phyloP scores from a whole-genome alignment of 2,797 vertebrate genomes.

The Sebastolobus altivelis region DNA sequence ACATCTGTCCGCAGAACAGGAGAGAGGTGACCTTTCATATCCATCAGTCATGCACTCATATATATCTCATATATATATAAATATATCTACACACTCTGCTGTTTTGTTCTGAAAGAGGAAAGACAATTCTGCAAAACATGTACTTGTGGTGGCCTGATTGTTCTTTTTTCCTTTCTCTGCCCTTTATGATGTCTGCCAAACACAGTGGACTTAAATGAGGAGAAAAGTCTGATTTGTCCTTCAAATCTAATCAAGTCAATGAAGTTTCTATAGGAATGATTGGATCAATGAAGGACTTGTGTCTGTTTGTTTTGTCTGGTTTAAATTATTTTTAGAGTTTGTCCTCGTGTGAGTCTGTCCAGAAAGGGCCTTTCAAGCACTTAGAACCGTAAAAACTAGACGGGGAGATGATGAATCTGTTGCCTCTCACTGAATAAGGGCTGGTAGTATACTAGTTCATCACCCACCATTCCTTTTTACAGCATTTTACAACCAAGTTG shows the following conservation, averaged over 20 bases:
- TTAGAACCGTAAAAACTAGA: conserved; percentile 53
- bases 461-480: conserved; percentile 52
- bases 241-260: conserved; percentile 53
- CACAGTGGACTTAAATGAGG: conserved; percentile 71
- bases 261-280: conserved; percentile 50
- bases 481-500: conserved; percentile 48
- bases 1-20: conserved; percentile 66
- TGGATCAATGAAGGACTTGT: conserved; percentile 55
- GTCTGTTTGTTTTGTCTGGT: conserved; percentile 45
- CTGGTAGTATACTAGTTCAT: conserved; percentile 80
- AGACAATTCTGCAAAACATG: conserved; percentile 64
- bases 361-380: conserved; percentile 66
- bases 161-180: conserved; percentile 57
- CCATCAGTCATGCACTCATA: conserved; percentile 83
- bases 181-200: conserved; percentile 76
- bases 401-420: conserved; percentile 51
- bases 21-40: conserved; percentile 82
- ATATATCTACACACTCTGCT: conserved; percentile 43
- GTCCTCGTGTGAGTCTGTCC: conserved; percentile 20
- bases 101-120: conserved; percentile 60
- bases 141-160: conserved; percentile 67
- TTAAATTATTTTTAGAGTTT: conserved; percentile 53
- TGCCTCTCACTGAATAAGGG: conserved; percentile 81
- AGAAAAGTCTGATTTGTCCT: conserved; percentile 76
- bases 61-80: conserved; percentile 43